These are phyloP conservation scores for Ophioninae sp. DNA, from an alignment of 2,888 invertebrate genomes.

Conservation along the genomic window DNA sequence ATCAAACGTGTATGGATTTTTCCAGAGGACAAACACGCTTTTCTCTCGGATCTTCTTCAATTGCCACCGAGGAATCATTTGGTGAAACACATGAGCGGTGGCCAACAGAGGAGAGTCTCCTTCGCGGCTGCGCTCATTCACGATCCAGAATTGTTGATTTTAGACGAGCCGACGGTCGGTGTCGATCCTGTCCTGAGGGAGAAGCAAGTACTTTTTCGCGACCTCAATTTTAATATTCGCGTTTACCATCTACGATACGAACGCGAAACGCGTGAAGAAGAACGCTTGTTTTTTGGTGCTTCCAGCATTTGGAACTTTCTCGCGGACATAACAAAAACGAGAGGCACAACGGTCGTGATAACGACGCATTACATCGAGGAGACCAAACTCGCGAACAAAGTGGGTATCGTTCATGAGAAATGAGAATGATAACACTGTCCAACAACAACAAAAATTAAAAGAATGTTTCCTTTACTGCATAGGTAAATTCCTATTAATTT, in stretches of 20 bases:
- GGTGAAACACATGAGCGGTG: constrained; percentile 91
- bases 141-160: constrained; percentile 92
- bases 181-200: constrained; percentile 94
- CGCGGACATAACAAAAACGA: constrained; percentile 86
- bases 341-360: constrained; percentile 91
- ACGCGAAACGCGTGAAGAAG: constrained; percentile 2
- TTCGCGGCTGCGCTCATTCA: constrained; percentile 94
- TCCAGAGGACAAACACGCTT: constrained; percentile 84
- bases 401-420: constrained; percentile 78
- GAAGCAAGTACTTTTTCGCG: constrained; percentile 83
- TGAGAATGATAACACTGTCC: no score
- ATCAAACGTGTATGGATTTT: not conserved
- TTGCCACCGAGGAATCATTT: constrained; percentile 87
- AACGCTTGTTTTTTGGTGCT: constrained; percentile 57
- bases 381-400: constrained; percentile 90
- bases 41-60: constrained; percentile 88
- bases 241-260: not conserved
- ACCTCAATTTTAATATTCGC: not conserved
- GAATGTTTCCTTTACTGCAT: no score
- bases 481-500: no score
- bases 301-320: constrained; percentile 94
- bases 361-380: constrained; percentile 98
- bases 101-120: constrained; percentile 94
- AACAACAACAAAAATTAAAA: no score
- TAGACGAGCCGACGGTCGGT: constrained; percentile 98